Evolutionary conservation across 2,113 vertebrate genomes (phyloP), one percentile per base, ranked within the genome.

Genomic region (Nothobranchius kuhntae): DNA sequence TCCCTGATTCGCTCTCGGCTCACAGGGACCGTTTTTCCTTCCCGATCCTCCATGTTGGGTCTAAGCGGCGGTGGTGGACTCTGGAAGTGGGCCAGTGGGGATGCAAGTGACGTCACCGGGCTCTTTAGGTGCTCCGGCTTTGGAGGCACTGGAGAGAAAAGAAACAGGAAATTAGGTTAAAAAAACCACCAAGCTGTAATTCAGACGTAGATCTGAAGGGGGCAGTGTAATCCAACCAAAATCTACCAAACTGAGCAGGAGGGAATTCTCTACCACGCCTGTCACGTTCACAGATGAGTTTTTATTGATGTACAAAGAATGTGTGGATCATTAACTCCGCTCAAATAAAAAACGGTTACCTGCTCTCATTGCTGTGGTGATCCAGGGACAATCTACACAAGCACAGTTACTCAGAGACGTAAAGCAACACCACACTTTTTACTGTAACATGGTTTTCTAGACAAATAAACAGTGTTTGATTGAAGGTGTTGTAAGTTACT

Each of bases 71-170:
- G 47, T 4, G 26, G 47, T 7, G 74, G 68, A 62, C 65, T 80
- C 87, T 89, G 78, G 77, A 62, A 15, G 58, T 9, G 48, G 86
- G 75, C 74, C 88, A 89, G 89, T 38, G 87, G 85, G 75, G 91
- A 92, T 68, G 84, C 78, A 85, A 81, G 65, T 70, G 89, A 78
- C 54, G 90, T 91, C 89, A 92, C 88, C 73, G 91, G 92, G 88
- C 92, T 94, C 90, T 95, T 95, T 69, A 98, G 94, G 86, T 96
- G 91, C 58, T 75, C 17, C 75, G 96, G 97, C 87, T 99, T 99
- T 86, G 95, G 95, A 94, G 96, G 96, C 94, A 99, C 97, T 99
- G 90, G 53, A 76, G 86, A 74, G 13, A 60, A 63, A 55, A 80
- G 30, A 44, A 55, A 81, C 38, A 38, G 24, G 61, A 7, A 66